A percentile compares a stretch with the other conserved stretches of the same genome.
phyloP scores from a whole-genome alignment of 2,113 vertebrate species.

The Picathartes gymnocephalus region DNA sequence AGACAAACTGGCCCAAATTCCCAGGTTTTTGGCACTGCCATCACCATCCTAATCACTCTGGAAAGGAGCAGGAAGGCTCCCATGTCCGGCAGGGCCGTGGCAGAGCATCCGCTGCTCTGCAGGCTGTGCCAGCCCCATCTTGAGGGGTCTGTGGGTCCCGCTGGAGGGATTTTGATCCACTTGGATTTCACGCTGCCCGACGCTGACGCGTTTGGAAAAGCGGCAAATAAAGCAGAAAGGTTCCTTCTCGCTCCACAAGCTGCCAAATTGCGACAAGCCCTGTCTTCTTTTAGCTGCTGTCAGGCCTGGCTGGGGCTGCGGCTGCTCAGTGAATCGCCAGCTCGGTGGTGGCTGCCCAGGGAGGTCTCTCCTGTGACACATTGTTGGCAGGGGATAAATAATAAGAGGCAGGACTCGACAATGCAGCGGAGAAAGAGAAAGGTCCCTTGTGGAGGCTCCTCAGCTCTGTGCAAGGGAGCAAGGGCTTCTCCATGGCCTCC shows the following conservation, averaged over 20 bases:
- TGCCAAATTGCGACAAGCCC: conserved; percentile 29
- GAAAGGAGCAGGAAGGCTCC: not conserved
- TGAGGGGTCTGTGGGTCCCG: not conserved
- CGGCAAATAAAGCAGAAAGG: conserved; percentile 21
- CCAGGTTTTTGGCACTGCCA: not conserved
- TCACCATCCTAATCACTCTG: not conserved
- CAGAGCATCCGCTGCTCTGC: rapidly evolving
- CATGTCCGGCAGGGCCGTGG: rapidly evolving
- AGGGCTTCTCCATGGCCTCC: not conserved
- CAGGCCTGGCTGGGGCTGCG: not conserved
- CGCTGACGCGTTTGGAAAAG: not conserved
- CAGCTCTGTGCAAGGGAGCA: not conserved
- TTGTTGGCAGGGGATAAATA: conserved; percentile 56
- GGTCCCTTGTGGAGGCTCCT: conserved; percentile 44
- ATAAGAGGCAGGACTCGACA: not conserved
- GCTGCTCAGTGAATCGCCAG: not conserved
- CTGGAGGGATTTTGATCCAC: not conserved
- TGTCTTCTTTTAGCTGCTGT: conserved; percentile 9
- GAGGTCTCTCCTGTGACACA: conserved; percentile 39
- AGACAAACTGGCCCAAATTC: not conserved
- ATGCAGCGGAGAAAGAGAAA: not conserved
- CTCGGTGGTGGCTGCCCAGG: not conserved
- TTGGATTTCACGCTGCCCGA: conserved; percentile 29
- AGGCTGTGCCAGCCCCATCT: not conserved
- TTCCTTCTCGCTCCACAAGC: not conserved